Evolutionary conservation across 2,113 vertebrate species (phyloP).

Genomic region (Potamarius usumacintae): DNA sequence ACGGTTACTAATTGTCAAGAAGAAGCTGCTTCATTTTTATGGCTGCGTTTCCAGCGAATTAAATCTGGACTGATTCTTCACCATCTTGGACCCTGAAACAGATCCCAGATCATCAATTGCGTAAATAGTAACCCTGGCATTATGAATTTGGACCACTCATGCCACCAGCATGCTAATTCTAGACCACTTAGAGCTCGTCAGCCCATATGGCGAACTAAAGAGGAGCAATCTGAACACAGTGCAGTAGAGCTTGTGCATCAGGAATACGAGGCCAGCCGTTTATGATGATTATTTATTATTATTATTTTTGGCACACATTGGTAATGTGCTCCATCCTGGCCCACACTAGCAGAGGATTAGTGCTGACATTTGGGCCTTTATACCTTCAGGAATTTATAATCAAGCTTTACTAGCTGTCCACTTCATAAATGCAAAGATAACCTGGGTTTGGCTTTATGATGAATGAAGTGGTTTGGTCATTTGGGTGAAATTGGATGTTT

Average conservation of each 20-base stretch:
- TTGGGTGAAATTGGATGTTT: not conserved
- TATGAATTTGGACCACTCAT: conserved; percentile 4
- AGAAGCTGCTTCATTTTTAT: conserved; percentile 8
- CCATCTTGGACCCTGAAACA: not conserved
- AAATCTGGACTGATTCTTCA: conserved; percentile 11
- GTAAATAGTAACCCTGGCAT: conserved; percentile 12
- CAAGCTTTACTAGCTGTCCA: not conserved
- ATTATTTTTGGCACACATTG: conserved; percentile 21
- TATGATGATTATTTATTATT: conserved; percentile 30
- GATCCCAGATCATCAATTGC: conserved; percentile 7
- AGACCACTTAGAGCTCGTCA: conserved; percentile 24
- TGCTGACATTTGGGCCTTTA: not conserved
- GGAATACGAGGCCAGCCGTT: conserved; percentile 6
- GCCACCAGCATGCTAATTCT: not conserved
- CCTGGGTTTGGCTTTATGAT: not conserved
- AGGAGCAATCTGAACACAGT: conserved; percentile 16
- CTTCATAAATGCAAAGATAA: not conserved
- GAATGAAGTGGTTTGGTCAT: not conserved
- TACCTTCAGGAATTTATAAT: not conserved
- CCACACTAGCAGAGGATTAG: conserved; percentile 7
- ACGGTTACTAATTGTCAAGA: conserved; percentile 40
- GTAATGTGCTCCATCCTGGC: conserved; percentile 8
- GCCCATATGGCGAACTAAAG: conserved; percentile 13
- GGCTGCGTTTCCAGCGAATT: not conserved
- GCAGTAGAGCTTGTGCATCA: not conserved